These are phyloP conservation scores for Patiria miniata DNA, from an alignment of 35 echinoderm and acorn worm genomes.

Conservation along the genomic window DNA sequence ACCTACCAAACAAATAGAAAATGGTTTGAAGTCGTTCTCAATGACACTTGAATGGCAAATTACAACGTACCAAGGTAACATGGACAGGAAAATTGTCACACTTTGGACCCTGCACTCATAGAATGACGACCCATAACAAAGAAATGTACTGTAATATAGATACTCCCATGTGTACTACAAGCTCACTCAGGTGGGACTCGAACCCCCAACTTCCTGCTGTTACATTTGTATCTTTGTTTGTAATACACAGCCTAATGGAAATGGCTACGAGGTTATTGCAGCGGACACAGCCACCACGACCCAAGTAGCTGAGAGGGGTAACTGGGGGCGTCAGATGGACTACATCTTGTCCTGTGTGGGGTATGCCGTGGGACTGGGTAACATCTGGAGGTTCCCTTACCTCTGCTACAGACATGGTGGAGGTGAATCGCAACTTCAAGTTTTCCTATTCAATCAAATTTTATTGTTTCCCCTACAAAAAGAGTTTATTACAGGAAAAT, in stretches of 20 bases:
- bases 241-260: slow-evolving; percentile 11
- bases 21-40: too few species aligned
- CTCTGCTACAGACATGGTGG: slow-evolving; percentile 88
- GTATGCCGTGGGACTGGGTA: slow-evolving; percentile 79
- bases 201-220: too few species aligned
- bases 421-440: slow-evolving; percentile 33
- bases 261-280: slow-evolving; percentile 31
- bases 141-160: too few species aligned
- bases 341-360: slow-evolving; percentile 78
- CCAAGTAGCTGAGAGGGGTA: not conserved
- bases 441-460: not conserved
- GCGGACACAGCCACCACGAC: slow-evolving; percentile 9
- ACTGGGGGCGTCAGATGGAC: slow-evolving; percentile 67
- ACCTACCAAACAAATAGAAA: too few species aligned
- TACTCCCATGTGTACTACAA: too few species aligned
- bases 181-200: too few species aligned
- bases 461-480: not conserved
- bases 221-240: too few species aligned
- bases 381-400: slow-evolving; percentile 88
- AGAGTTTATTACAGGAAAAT: not conserved
- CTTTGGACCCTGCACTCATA: too few species aligned
- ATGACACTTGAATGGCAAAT: too few species aligned
- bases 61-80: too few species aligned
- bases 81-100: too few species aligned
- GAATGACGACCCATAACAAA: too few species aligned